Conservation (phyloP, 2,888 invertebrate species). For the Euzetes globulus region DNA sequence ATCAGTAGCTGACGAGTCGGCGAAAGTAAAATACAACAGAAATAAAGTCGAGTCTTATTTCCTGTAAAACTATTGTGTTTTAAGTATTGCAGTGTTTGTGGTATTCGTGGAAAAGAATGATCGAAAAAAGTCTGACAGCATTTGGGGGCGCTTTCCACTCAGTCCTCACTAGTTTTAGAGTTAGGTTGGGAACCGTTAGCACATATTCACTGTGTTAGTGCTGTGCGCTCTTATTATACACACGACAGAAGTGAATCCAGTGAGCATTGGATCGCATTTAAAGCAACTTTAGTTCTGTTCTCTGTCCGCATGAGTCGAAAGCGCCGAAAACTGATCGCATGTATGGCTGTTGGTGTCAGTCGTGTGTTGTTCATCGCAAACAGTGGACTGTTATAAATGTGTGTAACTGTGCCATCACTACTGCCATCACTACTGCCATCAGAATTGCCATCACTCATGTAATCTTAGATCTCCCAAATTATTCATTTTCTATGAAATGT, state of each 20-base stretch:
- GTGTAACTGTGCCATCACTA: constrained; percentile 10
- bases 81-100: neutral
- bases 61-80: constrained; percentile 1
- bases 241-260: neutral
- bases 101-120: constrained; percentile 1
- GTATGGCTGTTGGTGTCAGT: constrained; percentile 12
- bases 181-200: neutral
- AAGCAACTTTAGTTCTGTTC: constrained; percentile 1
- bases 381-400: constrained; percentile 16
- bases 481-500: neutral
- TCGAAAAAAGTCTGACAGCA: neutral
- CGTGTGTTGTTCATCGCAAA: neutral
- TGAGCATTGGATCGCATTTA: constrained; percentile 15
- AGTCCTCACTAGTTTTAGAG: neutral
- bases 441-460: neutral
- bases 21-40: neutral
- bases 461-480: neutral
- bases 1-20: too few species aligned
- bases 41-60: neutral
- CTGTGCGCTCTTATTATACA: neutral
- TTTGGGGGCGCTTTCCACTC: neutral
- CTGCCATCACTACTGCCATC: neutral
- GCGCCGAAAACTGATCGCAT: constrained; percentile 17
- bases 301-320: constrained; percentile 20
- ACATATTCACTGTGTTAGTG: neutral